Evolutionary conservation across 2,113 vertebrate genomes (phyloP).

Genomic region (Onychostruthus taczanowskii): DNA sequence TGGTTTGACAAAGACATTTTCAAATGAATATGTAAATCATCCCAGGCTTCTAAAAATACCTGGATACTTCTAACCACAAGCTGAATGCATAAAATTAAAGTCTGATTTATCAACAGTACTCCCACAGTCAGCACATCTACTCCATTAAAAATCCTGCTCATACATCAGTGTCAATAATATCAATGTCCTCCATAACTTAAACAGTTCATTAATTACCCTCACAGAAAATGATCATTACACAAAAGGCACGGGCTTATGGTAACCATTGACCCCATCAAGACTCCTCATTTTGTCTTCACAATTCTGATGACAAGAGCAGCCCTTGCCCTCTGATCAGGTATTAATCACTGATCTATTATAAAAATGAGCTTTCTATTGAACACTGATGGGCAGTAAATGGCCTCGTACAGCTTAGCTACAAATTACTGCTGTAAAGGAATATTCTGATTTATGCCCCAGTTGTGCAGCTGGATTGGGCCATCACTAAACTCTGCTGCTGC

Average conservation of each 20-base stretch:
- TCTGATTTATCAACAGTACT: neutral
- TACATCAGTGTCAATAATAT: neutral
- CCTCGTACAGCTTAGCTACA: neutral
- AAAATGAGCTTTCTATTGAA: neutral
- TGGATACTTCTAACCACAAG: neutral
- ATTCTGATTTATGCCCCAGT: neutral
- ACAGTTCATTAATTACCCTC: slow-evolving; percentile 6
- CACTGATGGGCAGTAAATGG: neutral
- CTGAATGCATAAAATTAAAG: neutral
- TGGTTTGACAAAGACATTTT: neutral
- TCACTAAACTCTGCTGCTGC: neutral
- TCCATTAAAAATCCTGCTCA: neutral
- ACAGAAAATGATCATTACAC: neutral
- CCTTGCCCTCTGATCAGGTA: neutral
- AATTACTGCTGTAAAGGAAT: neutral
- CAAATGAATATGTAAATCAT: neutral
- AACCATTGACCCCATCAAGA: neutral
- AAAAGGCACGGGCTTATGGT: neutral
- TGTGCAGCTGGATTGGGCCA: neutral
- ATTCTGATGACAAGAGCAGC: neutral
- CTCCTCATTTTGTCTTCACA: neutral
- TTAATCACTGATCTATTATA: neutral
- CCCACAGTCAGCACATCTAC: neutral
- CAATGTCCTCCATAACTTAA: neutral
- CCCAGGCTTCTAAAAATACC: neutral